Conservation (phyloP, 2,797 vertebrate species). For the Selene dorsalis region DNA sequence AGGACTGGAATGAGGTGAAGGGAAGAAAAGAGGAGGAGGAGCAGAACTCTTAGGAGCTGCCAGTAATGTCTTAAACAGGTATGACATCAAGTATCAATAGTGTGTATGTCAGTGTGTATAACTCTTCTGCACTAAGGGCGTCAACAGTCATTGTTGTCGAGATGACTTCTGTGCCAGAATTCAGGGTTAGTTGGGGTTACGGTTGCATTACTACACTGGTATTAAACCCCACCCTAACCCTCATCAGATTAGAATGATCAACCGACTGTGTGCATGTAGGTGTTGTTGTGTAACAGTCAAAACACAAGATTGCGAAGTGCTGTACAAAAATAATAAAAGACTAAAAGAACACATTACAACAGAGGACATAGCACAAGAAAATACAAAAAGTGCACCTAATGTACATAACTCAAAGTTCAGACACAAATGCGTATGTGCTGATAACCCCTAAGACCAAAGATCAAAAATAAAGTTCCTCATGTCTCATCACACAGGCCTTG, state of each 20-base stretch:
- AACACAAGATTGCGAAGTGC: neutral
- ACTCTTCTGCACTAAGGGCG: neutral
- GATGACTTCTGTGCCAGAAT: neutral
- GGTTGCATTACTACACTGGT: neutral
- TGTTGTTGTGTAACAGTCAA: neutral
- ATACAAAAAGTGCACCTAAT: too few species aligned
- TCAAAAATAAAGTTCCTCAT: slow-evolving; percentile 35
- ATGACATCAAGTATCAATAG: neutral
- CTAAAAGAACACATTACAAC: neutral
- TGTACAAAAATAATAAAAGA: neutral
- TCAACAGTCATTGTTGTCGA: neutral
- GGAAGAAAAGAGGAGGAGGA: neutral
- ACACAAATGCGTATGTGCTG: neutral
- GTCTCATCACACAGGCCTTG: slow-evolving; percentile 40
- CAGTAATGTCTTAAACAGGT: neutral
- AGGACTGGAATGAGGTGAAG: neutral
- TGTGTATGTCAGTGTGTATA: too few species aligned
- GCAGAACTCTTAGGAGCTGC: neutral
- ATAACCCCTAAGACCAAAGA: slow-evolving; percentile 32
- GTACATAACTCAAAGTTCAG: neutral
- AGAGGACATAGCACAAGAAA: neutral
- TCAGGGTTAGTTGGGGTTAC: neutral
- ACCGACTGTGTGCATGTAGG: neutral
- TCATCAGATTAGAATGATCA: neutral
- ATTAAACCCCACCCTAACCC: neutral